Evolutionary conservation across 1,140 invertebrate species (phyloP), one percentile per base, ranked within the genome.

Genomic region (Drosophila repletoides): DNA sequence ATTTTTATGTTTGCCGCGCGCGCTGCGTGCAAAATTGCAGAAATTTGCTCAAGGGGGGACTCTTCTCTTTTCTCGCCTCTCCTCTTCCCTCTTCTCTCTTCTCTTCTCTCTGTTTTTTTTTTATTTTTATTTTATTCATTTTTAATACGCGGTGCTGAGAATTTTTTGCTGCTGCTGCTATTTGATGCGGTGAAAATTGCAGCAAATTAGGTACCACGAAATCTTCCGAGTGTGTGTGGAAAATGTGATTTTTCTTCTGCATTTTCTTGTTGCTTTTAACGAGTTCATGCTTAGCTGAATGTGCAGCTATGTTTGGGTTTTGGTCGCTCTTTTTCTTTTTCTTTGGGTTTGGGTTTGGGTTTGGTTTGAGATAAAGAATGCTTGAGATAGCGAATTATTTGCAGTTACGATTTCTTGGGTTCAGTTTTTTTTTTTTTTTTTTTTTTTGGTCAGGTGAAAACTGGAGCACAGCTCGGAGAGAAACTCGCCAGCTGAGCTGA

Each of bases 171-270:
- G 53, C 53, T 48, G 34, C 17, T 14, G 36, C 19, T 40, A 5
- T n/a, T 41, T 60, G 49, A 24, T 68, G 60, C 66, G 79, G 79
- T 79, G 80, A 79, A 83, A 83, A 83, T 79, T 79, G 80, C 34
- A 48, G 70, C 53, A 86, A 83, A 83, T 83, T 83, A 83, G 74
- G 52, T 83, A 72, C 60, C 70, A 63, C 52, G 63, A 48, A 69
- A 67, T 70, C 63, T 33, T 63, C 29, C 21, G 34, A 17, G 34
- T 15, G 10, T 48, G 21, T 45, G 53, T 59, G 33, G 28, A 22
- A 59, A 60, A 59, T 60, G 45, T 51, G 63, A 66, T 61, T 67
- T 67, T 34, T n/a, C 34, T n/a, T n/a, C n/a, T n/a, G n/a, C n/a
- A n/a, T n/a, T 51, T 61, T 17, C 34, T 28, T 40, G 36, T 55